These are phyloP conservation scores for Spea multiplicata DNA, from an alignment of 2,113 vertebrate genomes.

Conservation along the genomic window DNA sequence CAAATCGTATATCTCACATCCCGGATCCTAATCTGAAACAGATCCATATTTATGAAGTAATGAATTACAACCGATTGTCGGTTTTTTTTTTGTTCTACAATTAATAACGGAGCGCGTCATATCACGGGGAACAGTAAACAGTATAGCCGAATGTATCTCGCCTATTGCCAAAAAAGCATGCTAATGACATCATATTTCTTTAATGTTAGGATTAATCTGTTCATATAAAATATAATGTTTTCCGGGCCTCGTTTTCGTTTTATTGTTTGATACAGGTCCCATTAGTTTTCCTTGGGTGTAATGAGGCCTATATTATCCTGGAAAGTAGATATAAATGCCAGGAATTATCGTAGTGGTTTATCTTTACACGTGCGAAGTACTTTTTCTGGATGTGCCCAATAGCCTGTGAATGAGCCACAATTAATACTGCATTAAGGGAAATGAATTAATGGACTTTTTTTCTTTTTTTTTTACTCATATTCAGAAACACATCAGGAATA, in stretches of 20 bases:
- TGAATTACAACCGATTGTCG: too few relatives aligned
- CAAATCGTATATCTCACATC: too few relatives aligned
- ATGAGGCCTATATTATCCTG: background rate
- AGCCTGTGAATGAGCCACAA: conserved; percentile 22
- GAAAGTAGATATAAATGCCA: background rate
- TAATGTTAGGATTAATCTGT: background rate
- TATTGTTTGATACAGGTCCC: background rate
- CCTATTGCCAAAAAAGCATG: too few relatives aligned
- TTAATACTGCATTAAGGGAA: conserved; percentile 15
- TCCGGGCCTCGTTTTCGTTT: background rate
- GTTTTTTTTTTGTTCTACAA: too few relatives aligned
- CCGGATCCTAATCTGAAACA: too few relatives aligned
- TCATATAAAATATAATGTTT: background rate
- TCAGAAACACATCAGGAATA: background rate
- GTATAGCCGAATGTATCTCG: too few relatives aligned
- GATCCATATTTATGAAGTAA: too few relatives aligned
- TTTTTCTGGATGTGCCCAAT: conserved; percentile 13
- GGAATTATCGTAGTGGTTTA: conserved; percentile 1
- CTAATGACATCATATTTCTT: background rate
- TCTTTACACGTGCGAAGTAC: conserved; percentile 12
- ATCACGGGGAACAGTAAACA: too few relatives aligned
- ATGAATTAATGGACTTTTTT: conserved; percentile 14
- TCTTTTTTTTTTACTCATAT: background rate
- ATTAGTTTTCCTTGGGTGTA: background rate
- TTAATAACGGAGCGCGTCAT: too few relatives aligned